A percentile compares a stretch with the other conserved stretches of the same genome.
phyloP scores from a whole-genome alignment of 2,888 invertebrate genomes.

The Eupelmus urozonus region DNA sequence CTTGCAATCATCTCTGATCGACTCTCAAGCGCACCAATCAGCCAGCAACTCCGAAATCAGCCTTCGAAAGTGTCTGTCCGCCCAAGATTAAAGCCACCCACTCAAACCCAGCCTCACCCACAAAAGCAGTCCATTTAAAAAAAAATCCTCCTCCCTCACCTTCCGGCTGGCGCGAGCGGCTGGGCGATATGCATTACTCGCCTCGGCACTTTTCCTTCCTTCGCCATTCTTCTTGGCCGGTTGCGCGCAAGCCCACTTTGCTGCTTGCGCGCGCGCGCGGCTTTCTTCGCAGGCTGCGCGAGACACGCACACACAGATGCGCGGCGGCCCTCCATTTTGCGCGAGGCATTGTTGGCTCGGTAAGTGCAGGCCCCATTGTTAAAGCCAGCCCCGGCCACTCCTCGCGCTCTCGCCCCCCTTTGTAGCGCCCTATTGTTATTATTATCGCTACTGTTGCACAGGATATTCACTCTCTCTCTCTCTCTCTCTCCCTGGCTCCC shows the following conservation, averaged over 20 bases:
- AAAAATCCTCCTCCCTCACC: no score
- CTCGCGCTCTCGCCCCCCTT: constrained; percentile 41
- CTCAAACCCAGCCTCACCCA: no score
- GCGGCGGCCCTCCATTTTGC: constrained; percentile 74
- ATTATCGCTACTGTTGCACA: constrained; percentile 73
- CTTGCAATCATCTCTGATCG: no score
- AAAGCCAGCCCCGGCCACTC: constrained; percentile 64
- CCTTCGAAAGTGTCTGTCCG: no score
- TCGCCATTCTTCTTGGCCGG: background rate
- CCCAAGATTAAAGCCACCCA: no score
- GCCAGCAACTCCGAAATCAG: no score
- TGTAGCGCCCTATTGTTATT: constrained; percentile 71
- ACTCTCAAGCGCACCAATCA: no score
- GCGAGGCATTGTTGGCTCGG: constrained; percentile 73
- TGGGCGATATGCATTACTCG: no score
- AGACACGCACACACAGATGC: constrained; percentile 69
- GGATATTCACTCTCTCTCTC: constrained; percentile 13
- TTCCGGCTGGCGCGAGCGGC: no score
- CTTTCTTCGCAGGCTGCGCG: constrained; percentile 60
- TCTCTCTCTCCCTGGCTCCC: constrained; percentile 32
- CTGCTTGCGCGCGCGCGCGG: background rate
- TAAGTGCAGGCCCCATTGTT: constrained; percentile 74
- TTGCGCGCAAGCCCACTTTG: no score
- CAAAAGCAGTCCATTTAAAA: no score
- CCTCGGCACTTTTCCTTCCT: no score